phyloP scores from a whole-genome alignment of 2,113 vertebrate species.

The Stercorarius parasiticus region DNA sequence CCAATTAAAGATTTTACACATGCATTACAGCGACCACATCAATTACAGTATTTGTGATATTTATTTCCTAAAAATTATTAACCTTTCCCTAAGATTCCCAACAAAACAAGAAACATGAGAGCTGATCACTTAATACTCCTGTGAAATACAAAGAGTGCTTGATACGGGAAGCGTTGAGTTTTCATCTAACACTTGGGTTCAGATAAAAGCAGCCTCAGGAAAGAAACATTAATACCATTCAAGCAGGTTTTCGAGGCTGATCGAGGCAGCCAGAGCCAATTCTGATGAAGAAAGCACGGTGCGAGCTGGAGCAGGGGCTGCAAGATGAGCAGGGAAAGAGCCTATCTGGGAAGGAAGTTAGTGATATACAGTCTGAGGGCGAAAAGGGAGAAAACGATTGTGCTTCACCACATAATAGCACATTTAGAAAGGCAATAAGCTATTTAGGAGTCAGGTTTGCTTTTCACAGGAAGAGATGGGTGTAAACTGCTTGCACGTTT shows the following conservation, averaged over 20 bases:
- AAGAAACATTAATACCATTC: not conserved
- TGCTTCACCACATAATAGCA: not conserved
- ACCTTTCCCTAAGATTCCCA: not conserved
- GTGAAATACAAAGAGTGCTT: not conserved
- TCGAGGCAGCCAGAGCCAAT: not conserved
- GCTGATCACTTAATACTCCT: not conserved
- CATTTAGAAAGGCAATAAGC: not conserved
- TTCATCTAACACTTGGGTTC: not conserved
- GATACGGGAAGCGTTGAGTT: not conserved
- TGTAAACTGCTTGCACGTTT: not conserved
- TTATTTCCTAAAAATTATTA: not conserved
- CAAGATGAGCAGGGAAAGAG: not conserved
- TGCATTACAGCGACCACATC: not conserved
- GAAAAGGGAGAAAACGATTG: not conserved
- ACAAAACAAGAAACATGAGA: not conserved
- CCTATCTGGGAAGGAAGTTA: not conserved
- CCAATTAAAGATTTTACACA: not conserved
- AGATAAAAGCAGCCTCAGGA: not conserved
- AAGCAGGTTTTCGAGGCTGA: not conserved
- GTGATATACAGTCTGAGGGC: not conserved
- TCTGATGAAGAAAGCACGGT: fast-evolving
- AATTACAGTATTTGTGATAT: not conserved
- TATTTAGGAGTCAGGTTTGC: not conserved
- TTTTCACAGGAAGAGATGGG: not conserved
- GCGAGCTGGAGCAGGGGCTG: not conserved